phyloP scores from a whole-genome alignment of 2,888 invertebrate genomes.

The Congeria kusceri region DNA sequence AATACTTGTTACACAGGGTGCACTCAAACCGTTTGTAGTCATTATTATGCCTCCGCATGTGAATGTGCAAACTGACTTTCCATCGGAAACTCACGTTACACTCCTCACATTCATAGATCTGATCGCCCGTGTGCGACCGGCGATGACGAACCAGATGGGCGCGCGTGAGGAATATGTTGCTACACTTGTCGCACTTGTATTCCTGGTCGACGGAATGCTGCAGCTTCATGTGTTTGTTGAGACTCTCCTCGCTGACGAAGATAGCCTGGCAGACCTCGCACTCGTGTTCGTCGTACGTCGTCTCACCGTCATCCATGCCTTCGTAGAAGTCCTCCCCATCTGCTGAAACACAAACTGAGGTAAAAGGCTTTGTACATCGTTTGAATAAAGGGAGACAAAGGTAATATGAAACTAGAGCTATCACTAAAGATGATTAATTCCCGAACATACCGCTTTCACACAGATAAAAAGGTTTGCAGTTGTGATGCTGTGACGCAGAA shows the following conservation, averaged over 20 bases:
- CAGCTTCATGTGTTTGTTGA: slow-evolving; percentile 46
- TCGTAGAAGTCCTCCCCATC: too few species aligned
- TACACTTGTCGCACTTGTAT: slow-evolving; percentile 49
- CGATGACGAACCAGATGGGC: slow-evolving; percentile 47
- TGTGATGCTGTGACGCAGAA: too few species aligned
- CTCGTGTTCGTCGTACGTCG: slow-evolving; percentile 44
- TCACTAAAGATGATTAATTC: too few species aligned
- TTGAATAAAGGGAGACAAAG: too few species aligned
- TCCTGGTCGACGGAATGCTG: slow-evolving; percentile 36
- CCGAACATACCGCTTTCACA: too few species aligned
- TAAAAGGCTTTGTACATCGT: too few species aligned
- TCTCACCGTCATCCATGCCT: slow-evolving; percentile 29
- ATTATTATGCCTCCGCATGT: slow-evolving; percentile 58
- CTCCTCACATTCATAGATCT: slow-evolving; percentile 45
- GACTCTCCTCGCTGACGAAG: slow-evolving; percentile 45
- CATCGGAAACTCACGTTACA: slow-evolving; percentile 52
- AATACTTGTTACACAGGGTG: slow-evolving; percentile 50
- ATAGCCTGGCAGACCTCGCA: slow-evolving; percentile 57
- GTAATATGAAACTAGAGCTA: too few species aligned
- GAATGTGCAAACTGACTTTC: slow-evolving; percentile 58
- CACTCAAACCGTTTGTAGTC: slow-evolving; percentile 41
- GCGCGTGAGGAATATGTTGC: slow-evolving; percentile 46
- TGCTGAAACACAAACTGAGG: too few species aligned
- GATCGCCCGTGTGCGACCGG: slow-evolving; percentile 37
- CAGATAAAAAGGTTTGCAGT: too few species aligned